These are phyloP conservation scores for Colostygia pectinataria DNA, from an alignment of 2,888 invertebrate genomes.

Conservation along the genomic window DNA sequence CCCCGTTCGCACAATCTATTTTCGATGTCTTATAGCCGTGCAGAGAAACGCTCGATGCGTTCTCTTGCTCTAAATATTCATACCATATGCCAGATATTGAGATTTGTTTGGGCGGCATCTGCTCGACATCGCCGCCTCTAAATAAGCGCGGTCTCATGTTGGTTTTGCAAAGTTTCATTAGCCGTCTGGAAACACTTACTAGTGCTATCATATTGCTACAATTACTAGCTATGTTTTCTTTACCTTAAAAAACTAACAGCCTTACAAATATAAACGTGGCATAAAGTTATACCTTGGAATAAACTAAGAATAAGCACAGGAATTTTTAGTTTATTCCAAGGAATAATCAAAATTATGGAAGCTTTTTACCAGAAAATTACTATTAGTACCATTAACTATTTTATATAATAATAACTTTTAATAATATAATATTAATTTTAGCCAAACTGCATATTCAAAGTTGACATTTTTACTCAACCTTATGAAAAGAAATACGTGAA, in stretches of 20 bases:
- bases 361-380: too few species aligned
- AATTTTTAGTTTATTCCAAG: too few species aligned
- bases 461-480: too few species aligned
- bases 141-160: slow-evolving; percentile 71
- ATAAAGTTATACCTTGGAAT: too few species aligned
- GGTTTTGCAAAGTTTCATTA: slow-evolving; percentile 76
- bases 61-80: slow-evolving; percentile 80
- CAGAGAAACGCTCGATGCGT: slow-evolving; percentile 75
- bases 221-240: slow-evolving; percentile 30
- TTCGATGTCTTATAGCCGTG: slow-evolving; percentile 81
- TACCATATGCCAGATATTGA: slow-evolving; percentile 79
- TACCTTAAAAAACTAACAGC: too few species aligned
- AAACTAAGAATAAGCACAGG: too few species aligned
- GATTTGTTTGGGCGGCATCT: slow-evolving; percentile 81
- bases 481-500: too few species aligned
- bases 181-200: slow-evolving; percentile 70
- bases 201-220: slow-evolving; percentile 67
- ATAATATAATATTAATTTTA: too few species aligned
- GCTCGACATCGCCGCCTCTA: slow-evolving; percentile 71
- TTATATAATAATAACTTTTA: too few species aligned
- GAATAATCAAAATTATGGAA: not conserved
- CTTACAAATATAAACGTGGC: too few species aligned
- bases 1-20: slow-evolving; percentile 83
- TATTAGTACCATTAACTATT: too few species aligned
- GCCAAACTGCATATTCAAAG: too few species aligned